These are phyloP conservation scores for Parambassis ranga DNA, from an alignment of 2,797 vertebrate genomes.

Conservation along the genomic window DNA sequence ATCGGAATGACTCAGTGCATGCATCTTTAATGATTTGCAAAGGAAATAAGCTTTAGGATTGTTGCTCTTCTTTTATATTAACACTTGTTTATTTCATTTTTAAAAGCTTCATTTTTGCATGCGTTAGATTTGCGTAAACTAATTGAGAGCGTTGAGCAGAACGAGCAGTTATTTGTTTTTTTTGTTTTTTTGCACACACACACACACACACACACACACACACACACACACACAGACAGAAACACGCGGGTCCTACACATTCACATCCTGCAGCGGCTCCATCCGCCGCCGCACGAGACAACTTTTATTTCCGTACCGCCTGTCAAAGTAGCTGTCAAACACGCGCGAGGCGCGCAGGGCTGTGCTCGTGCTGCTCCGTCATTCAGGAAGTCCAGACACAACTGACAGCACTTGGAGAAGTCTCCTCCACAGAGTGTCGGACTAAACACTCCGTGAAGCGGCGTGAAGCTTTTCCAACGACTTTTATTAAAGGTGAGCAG, in stretches of 20 bases:
- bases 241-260: too few species aligned
- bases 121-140: neutral
- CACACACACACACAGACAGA: too few species aligned
- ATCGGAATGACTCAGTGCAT: slow-evolving; percentile 52
- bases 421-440: slow-evolving; percentile 60
- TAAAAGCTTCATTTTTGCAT: too few species aligned
- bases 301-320: slow-evolving; percentile 74
- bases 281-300: slow-evolving; percentile 11
- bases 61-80: neutral
- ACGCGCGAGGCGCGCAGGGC: slow-evolving; percentile 44
- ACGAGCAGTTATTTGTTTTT: neutral
- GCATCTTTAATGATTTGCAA: slow-evolving; percentile 53
- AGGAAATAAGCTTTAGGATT: slow-evolving; percentile 11
- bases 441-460: slow-evolving; percentile 45
- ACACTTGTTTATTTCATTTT: neutral
- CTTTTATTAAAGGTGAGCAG: slow-evolving; percentile 48
- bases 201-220: too few species aligned
- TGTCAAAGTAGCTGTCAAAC: slow-evolving; percentile 69
- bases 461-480: slow-evolving; percentile 7
- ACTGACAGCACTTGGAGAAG: slow-evolving; percentile 74
- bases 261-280: neutral
- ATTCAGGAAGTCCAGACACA: slow-evolving; percentile 79
- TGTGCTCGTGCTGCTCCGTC: slow-evolving; percentile 66
- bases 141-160: neutral
- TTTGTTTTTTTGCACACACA: too few species aligned